phyloP scores from a whole-genome alignment of 1,140 invertebrate genomes.

The Hormaphis cornu region DNA sequence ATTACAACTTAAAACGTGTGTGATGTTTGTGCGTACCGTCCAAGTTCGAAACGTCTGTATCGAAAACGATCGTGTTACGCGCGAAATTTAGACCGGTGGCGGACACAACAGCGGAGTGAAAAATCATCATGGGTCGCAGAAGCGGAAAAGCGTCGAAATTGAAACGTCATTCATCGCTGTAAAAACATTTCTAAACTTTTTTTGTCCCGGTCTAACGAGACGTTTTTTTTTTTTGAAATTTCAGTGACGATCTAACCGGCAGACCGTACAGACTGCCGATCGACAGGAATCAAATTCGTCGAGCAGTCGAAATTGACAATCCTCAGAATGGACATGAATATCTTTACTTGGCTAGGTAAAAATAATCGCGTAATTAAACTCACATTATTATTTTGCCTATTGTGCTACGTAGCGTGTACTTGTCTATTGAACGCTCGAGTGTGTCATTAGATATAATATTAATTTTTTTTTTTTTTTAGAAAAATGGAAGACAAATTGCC shows the following conservation, averaged over 20 bases:
- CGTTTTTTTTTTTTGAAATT: neutral
- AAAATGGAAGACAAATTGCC: slow-evolving; percentile 21
- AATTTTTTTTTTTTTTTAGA: neutral
- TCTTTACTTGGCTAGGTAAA: slow-evolving; percentile 23
- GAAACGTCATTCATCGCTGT: slow-evolving; percentile 21
- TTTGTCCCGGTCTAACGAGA: neutral
- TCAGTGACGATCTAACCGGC: slow-evolving; percentile 10
- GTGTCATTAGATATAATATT: no score
- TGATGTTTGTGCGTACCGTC: no score
- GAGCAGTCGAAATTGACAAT: neutral
- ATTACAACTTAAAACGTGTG: no score
- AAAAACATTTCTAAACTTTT: neutral
- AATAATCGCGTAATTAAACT: no score
- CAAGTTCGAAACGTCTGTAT: no score
- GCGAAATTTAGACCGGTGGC: no score
- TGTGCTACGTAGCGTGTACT: no score
- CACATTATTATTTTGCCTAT: neutral
- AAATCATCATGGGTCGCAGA: slow-evolving; percentile 1
- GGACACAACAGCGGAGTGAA: no score
- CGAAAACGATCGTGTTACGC: no score
- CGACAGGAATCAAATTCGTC: slow-evolving; percentile 22
- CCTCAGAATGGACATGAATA: slow-evolving; percentile 27
- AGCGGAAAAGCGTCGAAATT: slow-evolving; percentile 20
- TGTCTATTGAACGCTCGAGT: no score
- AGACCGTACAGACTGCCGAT: slow-evolving; percentile 22